A percentile compares a stretch with the other conserved stretches of the same genome.
Evolutionary conservation across 2,113 vertebrate genomes (phyloP).

Genomic region (Felis chaus): DNA sequence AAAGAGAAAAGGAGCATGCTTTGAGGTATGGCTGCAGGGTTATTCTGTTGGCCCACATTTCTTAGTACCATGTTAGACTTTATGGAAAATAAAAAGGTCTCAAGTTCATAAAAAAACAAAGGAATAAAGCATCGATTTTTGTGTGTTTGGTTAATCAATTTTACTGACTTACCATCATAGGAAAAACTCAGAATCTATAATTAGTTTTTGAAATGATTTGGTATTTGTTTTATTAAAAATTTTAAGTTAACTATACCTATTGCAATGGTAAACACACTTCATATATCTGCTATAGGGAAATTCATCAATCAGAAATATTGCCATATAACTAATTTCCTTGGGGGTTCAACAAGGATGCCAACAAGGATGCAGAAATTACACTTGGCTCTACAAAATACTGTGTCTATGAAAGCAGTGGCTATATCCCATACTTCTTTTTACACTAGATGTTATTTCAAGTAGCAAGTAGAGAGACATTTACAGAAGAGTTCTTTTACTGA

Average conservation of each 20-base stretch:
- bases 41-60: neutral
- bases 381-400: neutral
- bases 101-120: neutral
- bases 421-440: neutral
- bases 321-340: neutral
- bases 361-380: neutral
- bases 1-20: neutral
- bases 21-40: neutral
- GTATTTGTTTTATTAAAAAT: neutral
- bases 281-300: neutral
- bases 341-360: neutral
- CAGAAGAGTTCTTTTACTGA: neutral
- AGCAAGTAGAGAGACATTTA: neutral
- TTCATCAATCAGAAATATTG: neutral
- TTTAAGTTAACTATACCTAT: neutral
- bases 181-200: neutral
- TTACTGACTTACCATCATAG: neutral
- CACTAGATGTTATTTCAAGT: neutral
- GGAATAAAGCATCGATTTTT: neutral
- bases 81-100: neutral
- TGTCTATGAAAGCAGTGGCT: neutral
- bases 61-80: neutral
- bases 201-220: neutral
- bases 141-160: neutral
- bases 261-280: neutral